These are phyloP conservation scores for Drosophila birchii DNA, from an alignment of 2,888 invertebrate species.

Conservation along the genomic window DNA sequence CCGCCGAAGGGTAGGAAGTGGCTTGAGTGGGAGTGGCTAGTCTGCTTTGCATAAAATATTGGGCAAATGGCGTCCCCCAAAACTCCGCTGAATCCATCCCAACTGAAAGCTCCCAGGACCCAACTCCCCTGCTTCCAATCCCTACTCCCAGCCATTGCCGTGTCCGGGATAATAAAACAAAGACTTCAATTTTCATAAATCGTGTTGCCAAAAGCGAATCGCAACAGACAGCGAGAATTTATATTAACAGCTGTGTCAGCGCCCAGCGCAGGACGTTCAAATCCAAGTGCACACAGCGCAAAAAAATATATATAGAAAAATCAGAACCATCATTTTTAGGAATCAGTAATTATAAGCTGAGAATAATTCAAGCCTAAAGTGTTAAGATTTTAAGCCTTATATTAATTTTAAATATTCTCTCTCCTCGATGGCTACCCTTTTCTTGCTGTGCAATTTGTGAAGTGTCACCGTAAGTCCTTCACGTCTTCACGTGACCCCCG, in stretches of 20 bases:
- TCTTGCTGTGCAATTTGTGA: neutral
- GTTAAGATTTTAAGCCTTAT: rapidly evolving
- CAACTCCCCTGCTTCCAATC: neutral
- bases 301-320: neutral
- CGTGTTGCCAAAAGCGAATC: slow-evolving; percentile 61
- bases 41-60: slow-evolving; percentile 74
- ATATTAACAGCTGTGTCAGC: slow-evolving; percentile 71
- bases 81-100: slow-evolving; percentile 5
- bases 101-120: neutral
- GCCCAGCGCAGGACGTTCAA: slow-evolving; percentile 46
- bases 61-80: slow-evolving; percentile 42
- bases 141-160: slow-evolving; percentile 16
- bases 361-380: neutral
- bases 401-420: neutral
- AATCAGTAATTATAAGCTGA: neutral
- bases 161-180: slow-evolving; percentile 66
- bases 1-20: slow-evolving; percentile 8
- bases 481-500: slow-evolving; percentile 36
- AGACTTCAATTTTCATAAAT: slow-evolving; percentile 81
- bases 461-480: slow-evolving; percentile 19
- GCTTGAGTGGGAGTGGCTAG: slow-evolving; percentile 13
- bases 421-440: neutral
- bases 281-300: slow-evolving; percentile 3
- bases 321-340: rapidly evolving
- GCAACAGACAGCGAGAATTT: slow-evolving; percentile 65